phyloP scores from a whole-genome alignment of 2,888 invertebrate genomes.

The Caenorhabditis drosophilae region DNA sequence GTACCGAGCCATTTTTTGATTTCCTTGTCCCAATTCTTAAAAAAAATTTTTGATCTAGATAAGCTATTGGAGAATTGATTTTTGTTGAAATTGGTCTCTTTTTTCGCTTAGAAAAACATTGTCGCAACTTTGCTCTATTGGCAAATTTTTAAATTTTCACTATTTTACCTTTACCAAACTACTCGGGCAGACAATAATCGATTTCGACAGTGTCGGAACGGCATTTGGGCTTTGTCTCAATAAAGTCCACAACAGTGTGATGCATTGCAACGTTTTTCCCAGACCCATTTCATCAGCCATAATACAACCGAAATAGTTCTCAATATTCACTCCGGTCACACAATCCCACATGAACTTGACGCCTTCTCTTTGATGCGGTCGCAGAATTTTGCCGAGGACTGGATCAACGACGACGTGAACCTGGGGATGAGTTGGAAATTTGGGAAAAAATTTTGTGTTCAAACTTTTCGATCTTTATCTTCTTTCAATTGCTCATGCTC shows the following conservation, averaged over 20 bases:
- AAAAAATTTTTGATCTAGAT: too few relatives aligned
- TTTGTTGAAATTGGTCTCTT: too few relatives aligned
- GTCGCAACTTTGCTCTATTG: too few relatives aligned
- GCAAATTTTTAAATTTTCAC: too few relatives aligned
- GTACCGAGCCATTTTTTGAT: conserved; percentile 91
- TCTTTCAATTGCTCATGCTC: conserved; percentile 86
- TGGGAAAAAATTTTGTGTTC: too few relatives aligned
- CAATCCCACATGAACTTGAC: conserved; percentile 99
- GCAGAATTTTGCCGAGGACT: conserved; percentile 82
- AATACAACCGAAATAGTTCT: conserved; percentile 80
- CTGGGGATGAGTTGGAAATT: too few relatives aligned
- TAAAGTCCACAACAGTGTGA: conserved; percentile 78
- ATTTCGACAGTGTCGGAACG: conserved; percentile 86
- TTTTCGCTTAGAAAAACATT: too few relatives aligned
- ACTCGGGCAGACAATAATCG: conserved; percentile 93
- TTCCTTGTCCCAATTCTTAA: conserved; percentile 98
- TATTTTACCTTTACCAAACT: too few relatives aligned
- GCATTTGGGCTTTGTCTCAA: conserved; percentile 86
- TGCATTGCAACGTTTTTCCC: conserved; percentile 96
- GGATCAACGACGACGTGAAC: conserved; percentile 99
- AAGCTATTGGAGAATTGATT: too few relatives aligned
- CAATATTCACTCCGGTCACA: conserved; percentile 82
- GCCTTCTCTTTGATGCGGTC: conserved; percentile 98
- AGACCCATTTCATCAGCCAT: conserved; percentile 97
- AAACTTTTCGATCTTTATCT: conserved; percentile 74